Evolutionary conservation across 2,888 invertebrate genomes (phyloP).

Genomic region (Tupiocoris notatus): DNA sequence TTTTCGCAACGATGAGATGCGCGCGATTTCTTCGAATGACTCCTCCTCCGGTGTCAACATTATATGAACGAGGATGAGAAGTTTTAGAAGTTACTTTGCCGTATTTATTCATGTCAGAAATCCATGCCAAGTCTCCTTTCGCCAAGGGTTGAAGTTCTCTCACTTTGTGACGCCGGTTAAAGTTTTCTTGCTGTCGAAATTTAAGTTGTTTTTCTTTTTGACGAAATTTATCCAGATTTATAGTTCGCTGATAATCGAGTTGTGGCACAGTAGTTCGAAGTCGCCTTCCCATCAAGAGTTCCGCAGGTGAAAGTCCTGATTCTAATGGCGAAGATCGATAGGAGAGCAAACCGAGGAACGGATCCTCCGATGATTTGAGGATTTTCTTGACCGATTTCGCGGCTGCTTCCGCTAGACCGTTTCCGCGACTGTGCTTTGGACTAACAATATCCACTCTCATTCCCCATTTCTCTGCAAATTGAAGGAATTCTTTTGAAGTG

Average conservation of each 20-base stretch:
- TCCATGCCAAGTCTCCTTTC: neutral
- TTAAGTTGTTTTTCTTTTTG: neutral
- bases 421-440: neutral
- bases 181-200: neutral
- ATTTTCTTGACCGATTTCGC: conserved; percentile 13
- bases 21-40: conserved; percentile 4
- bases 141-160: neutral
- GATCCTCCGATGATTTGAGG: neutral
- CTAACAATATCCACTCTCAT: neutral
- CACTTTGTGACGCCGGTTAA: neutral
- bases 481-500: neutral
- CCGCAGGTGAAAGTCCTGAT: conserved; percentile 12
- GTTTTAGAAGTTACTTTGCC: neutral
- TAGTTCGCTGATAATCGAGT: neutral
- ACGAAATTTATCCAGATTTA: neutral
- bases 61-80: conserved; percentile 9
- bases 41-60: neutral
- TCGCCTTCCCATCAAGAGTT: conserved; percentile 8
- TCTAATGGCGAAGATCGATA: conserved; percentile 19
- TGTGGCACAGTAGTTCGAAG: conserved; percentile 12
- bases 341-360: neutral
- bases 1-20: neutral
- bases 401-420: conserved; percentile 1
- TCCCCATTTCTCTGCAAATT: neutral
- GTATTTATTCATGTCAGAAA: conserved; percentile 13